Evolutionary conservation across 2,113 vertebrate genomes (phyloP).

Genomic region (Coracopsis vasa): DNA sequence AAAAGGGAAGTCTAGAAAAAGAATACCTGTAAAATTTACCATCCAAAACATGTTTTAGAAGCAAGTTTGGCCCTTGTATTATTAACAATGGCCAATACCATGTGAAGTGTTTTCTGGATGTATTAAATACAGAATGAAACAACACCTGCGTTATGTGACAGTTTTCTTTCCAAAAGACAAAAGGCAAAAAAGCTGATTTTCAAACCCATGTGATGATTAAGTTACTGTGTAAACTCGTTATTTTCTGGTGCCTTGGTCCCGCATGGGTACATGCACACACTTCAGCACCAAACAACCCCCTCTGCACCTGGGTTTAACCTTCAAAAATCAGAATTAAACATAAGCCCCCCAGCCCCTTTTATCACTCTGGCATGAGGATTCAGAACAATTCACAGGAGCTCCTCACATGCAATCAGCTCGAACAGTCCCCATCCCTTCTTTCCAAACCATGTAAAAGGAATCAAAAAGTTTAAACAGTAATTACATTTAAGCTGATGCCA

Average conservation of each 20-base stretch:
- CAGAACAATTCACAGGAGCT: not conserved
- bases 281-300: not conserved
- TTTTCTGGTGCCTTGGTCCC: not conserved
- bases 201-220: not conserved
- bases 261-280: rapidly evolving
- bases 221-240: not conserved
- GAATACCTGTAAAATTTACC: not conserved
- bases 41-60: not conserved
- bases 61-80: not conserved
- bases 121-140: not conserved
- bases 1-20: not conserved
- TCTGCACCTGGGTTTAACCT: not conserved
- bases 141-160: not conserved
- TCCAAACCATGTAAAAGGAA: not conserved
- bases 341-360: not conserved
- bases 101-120: not conserved
- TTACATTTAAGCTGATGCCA: not conserved
- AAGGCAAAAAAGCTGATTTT: not conserved
- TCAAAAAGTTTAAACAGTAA: not conserved
- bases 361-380: not conserved
- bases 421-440: not conserved
- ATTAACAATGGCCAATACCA: not conserved
- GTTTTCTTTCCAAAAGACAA: not conserved
- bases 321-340: not conserved
- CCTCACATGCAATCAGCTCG: rapidly evolving